phyloP scores from a whole-genome alignment of 2,888 invertebrate species.

The Rotaria socialis region DNA sequence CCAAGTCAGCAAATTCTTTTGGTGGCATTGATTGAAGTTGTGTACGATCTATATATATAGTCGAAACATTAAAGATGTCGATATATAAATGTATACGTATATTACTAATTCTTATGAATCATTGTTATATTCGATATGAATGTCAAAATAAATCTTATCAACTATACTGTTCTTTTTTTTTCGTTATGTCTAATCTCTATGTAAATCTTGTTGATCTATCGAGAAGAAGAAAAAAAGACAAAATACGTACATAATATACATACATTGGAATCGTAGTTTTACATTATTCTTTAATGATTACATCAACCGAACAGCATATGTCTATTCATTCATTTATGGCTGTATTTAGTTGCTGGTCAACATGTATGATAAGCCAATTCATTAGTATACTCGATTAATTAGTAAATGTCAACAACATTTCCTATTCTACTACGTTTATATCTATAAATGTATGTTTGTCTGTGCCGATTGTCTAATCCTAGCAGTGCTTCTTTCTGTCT shows the following conservation, averaged over 20 bases:
- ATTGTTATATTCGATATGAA: not conserved
- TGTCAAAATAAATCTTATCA: constrained; percentile 4
- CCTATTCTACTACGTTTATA: not conserved
- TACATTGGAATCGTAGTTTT: not conserved
- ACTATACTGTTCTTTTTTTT: not conserved
- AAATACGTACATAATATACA: not conserved
- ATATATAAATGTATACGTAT: not conserved
- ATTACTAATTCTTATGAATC: not conserved
- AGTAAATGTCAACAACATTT: constrained; percentile 5
- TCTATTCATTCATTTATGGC: not conserved
- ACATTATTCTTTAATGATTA: not conserved
- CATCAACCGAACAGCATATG: not conserved
- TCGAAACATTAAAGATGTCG: no score
- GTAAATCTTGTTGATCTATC: not conserved
- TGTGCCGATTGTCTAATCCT: not conserved
- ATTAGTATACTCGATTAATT: constrained; percentile 23
- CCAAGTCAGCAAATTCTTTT: constrained; percentile 43
- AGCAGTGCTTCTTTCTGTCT: not conserved
- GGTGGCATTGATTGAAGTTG: constrained; percentile 45
- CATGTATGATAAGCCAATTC: constrained; percentile 5
- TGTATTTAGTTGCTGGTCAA: not conserved
- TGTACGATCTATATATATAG: constrained; percentile 39
- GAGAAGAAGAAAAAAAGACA: not conserved
- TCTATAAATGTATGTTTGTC: not conserved
- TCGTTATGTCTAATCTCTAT: not conserved